phyloP scores from a whole-genome alignment of 2,888 invertebrate genomes.

The Platycheirus albimanus region DNA sequence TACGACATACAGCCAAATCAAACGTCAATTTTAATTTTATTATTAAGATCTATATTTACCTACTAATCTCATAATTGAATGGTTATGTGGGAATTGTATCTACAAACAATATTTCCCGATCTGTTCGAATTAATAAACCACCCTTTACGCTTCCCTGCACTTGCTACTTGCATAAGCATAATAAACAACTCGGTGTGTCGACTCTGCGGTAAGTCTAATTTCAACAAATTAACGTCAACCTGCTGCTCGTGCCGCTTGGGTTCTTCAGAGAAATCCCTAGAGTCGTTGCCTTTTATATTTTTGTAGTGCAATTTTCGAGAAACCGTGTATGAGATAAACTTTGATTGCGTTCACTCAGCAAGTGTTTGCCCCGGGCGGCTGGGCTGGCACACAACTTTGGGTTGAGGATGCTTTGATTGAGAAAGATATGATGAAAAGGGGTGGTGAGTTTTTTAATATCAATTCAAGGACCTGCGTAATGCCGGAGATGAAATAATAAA shows the following conservation, averaged over 20 bases:
- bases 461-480: constrained; percentile 72
- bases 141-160: not conserved
- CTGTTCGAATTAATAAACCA: constrained; percentile 4
- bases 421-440: constrained; percentile 53
- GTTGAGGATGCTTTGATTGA: constrained; percentile 57
- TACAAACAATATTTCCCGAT: not conserved
- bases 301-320: constrained; percentile 40
- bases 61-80: not conserved
- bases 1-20: too few species aligned
- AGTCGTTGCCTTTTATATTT: constrained; percentile 51
- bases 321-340: constrained; percentile 46
- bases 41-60: not conserved
- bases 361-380: constrained; percentile 48
- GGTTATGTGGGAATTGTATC: not conserved
- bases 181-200: constrained; percentile 8
- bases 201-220: constrained; percentile 54
- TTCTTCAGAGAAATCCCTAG: constrained; percentile 57
- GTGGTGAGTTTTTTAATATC: constrained; percentile 73
- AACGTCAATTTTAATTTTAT: too few species aligned
- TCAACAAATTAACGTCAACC: constrained; percentile 62
- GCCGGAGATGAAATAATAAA: constrained; percentile 69
- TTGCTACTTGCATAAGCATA: not conserved
- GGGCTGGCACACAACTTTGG: constrained; percentile 50
- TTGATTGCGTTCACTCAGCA: constrained; percentile 45
- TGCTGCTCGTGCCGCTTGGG: constrained; percentile 50